A percentile compares a stretch with the other conserved stretches of the same genome.
phyloP scores from a whole-genome alignment of 53 echinoderm and acorn worm genomes.

The Astropecten irregularis region DNA sequence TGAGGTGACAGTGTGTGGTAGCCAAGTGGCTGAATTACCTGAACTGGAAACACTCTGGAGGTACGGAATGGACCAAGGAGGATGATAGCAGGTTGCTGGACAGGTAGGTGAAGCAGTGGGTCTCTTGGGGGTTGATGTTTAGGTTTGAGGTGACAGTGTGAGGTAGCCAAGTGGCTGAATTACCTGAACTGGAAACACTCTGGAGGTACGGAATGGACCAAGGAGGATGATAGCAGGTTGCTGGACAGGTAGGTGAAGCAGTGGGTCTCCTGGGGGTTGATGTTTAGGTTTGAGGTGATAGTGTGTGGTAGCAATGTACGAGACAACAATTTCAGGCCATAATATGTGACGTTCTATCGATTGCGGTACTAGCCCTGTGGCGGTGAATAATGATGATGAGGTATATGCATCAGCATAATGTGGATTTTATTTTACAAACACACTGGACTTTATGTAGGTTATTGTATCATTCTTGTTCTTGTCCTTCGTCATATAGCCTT shows the following conservation, averaged over 20 bases:
- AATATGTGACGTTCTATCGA: too few species aligned
- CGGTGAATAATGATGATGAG: too few species aligned
- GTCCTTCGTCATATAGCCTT: too few species aligned
- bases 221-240: slow-evolving; percentile 77
- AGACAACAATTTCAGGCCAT: too few species aligned
- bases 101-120: slow-evolving; percentile 69
- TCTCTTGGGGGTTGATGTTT: neutral
- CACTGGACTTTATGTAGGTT: too few species aligned
- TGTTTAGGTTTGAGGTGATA: neutral
- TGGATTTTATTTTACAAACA: too few species aligned
- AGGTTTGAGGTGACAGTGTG: neutral
- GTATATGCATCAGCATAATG: too few species aligned
- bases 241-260: slow-evolving; percentile 75
- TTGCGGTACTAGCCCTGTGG: too few species aligned
- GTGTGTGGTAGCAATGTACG: slow-evolving; percentile 69
- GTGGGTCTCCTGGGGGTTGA: too few species aligned
- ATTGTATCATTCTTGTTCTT: too few species aligned
- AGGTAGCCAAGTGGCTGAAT: slow-evolving; percentile 90
- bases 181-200: slow-evolving; percentile 98
- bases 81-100: slow-evolving; percentile 85
- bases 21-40: slow-evolving; percentile 98
- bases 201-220: slow-evolving; percentile 90
- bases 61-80: slow-evolving; percentile 82
- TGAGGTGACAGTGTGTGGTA: neutral
- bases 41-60: slow-evolving; percentile 97